Evolutionary conservation across 2,888 invertebrate species (phyloP), one percentile per base, ranked within the genome.

Genomic region (Thereva unica): DNA sequence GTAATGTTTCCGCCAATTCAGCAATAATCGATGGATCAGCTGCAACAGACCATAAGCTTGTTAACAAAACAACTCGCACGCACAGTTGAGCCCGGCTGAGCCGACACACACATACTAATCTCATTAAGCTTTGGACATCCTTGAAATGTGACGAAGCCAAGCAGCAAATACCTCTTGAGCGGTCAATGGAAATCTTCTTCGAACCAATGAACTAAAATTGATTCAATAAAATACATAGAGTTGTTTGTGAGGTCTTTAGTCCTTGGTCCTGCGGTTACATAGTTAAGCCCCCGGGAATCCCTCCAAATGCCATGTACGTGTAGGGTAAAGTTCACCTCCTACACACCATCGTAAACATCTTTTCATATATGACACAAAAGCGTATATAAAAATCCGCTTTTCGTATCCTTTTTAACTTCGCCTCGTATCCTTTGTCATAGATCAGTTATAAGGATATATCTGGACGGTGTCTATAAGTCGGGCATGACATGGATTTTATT

Each of bases 171-270:
- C 61, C 50, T 61, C 61, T 50, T 61, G 61, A 61, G 49, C 61
- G 61, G 61, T 41, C 50, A 61, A 38, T 61, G 61, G 50, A 61
- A 61, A 61, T 61, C 61, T 61, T 61, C 61, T 47, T 50, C 50
- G 61, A 61, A 47, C 61, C 61, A 61, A 61, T 61, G 61, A 61
- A 61, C 61, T 61, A 61, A 61, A 61, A 61, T 61, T 61, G 50
- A 61, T 61, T 61, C 61, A 61, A 61, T 61, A 61, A 61, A 23
- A 41, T 61, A 41, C 50, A 37, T 23, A 61, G 61, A 50, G 41
- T 50, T 50, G 49, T 49, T 61, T 40, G 49, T 38, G 40, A 50
- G 12, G 50, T 61, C 50, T 50, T 61, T 61, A 50, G 38, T 61
- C 61, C 37, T 50, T 23, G 38, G 49, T 50, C 50, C 38, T 61